Base-by-base conservation (phyloP, 2,113 vertebrate genomes). In the Fukomys damarensis region DNA sequence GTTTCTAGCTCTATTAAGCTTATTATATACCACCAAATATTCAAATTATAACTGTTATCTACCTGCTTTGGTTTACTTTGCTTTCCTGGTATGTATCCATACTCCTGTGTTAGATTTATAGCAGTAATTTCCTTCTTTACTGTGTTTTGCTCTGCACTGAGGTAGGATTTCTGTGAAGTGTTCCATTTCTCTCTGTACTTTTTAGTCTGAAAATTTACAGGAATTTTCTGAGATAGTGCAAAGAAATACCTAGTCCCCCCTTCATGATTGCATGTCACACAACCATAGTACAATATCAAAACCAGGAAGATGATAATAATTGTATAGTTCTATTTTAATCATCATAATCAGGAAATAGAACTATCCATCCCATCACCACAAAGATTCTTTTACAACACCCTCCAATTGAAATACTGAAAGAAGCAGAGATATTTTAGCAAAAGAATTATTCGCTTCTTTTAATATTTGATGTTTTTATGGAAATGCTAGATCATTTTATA, bases 11-110 rank as follows among this genome's bases (percentile, higher is more conserved):
- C 19, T 22, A 20, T 68, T 95, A 43, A 84, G 41, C 17, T 83
- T 90, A 43, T 79, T 82, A 7, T 30, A 30, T 77, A 41, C 26
- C 8, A 83, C 79, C 56, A 83, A 46, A 54, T 94, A 41, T 66
- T 95, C 20, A 72, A 16, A 54, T 65, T 74, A 79, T 93, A 70
- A 30, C 11, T 22, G 5, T 82, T 82, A 20, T 46, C 30, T 1
- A 24, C 4, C 19, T 93, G 49, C 65, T 93, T 63, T 96, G 54
- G 28, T 84, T 63, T 94, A 65, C 74, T 35, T 84, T 91, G 61
- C 16, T 88, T 91, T 96, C 19, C 46, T 91, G 32, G 3, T 95
- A 14, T 61, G 91, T 86, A 43, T 7, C 5, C 10, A 83, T 30
- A 65, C 16, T 59, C 1, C 61, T 86, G 22, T 86, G 14, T 92